These are phyloP conservation scores for Desmophyllum pertusum DNA, from an alignment of 92 coral and sea anemone species.

Conservation along the genomic window DNA sequence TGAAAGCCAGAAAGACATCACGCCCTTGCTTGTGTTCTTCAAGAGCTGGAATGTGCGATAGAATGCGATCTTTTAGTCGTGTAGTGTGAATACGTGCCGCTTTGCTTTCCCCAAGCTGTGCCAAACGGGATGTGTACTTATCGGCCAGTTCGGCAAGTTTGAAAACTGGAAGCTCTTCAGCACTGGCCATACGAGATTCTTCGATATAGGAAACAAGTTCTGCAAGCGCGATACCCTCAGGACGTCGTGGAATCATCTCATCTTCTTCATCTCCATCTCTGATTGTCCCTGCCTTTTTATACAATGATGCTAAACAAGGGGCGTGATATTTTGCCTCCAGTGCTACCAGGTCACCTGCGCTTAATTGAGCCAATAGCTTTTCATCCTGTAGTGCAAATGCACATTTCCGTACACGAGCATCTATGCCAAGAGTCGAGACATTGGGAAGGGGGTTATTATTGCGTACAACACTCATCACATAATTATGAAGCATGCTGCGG, in stretches of 20 bases:
- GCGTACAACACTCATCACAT: slow-evolving; percentile 42
- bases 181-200: slow-evolving; percentile 32
- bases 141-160: slow-evolving; percentile 54
- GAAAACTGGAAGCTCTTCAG: slow-evolving; percentile 16
- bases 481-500: slow-evolving; percentile 17
- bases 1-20: slow-evolving; percentile 39
- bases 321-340: slow-evolving; percentile 57
- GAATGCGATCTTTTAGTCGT: slow-evolving; percentile 58
- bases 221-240: slow-evolving; percentile 68
- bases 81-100: slow-evolving; percentile 41
- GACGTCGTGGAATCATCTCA: slow-evolving; percentile 37
- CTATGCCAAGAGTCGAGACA: slow-evolving; percentile 45
- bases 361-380: slow-evolving; percentile 50
- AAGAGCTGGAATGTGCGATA: slow-evolving; percentile 46
- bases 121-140: slow-evolving; percentile 46
- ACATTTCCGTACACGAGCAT: slow-evolving; percentile 47
- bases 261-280: slow-evolving; percentile 11
- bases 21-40: slow-evolving; percentile 48
- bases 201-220: slow-evolving; percentile 63
- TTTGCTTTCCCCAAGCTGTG: slow-evolving; percentile 39
- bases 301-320: slow-evolving; percentile 22
- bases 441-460: slow-evolving; percentile 27
- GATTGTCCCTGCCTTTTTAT: slow-evolving; percentile 31
- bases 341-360: slow-evolving; percentile 57
- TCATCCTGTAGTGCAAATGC: slow-evolving; percentile 50